A percentile compares a stretch with the other conserved stretches of the same genome.
Evolutionary conservation across 2,888 invertebrate species (phyloP).

Genomic region (Ophraella communa): DNA sequence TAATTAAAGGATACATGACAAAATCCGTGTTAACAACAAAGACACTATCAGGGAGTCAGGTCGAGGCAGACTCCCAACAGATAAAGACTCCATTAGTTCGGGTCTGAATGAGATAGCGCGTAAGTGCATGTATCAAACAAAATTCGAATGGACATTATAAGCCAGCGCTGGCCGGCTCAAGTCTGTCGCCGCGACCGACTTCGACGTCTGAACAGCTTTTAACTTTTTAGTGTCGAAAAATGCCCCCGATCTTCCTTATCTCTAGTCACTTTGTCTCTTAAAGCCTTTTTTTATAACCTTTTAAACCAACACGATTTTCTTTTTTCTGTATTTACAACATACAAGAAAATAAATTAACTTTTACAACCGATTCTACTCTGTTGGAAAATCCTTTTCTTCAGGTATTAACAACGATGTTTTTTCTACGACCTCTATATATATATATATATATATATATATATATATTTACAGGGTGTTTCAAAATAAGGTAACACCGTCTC

Average conservation of each 20-base stretch:
- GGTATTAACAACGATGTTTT: too few species aligned
- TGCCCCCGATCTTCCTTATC: constrained; percentile 43
- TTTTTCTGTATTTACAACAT: too few species aligned
- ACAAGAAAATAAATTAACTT: too few species aligned
- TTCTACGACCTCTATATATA: too few species aligned
- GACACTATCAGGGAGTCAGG: constrained; percentile 51
- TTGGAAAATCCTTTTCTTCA: too few species aligned
- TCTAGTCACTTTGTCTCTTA: constrained; percentile 35
- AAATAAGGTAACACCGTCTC: too few species aligned
- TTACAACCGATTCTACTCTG: too few species aligned
- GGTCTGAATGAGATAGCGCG: constrained; percentile 54
- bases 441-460: too few species aligned
- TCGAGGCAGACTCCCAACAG: constrained; percentile 45
- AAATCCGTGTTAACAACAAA: constrained; percentile 44
- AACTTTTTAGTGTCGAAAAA: constrained; percentile 47
- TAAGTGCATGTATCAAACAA: constrained; percentile 56
- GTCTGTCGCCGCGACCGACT: constrained; percentile 51
- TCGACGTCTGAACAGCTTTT: constrained; percentile 47
- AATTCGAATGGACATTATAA: constrained; percentile 48
- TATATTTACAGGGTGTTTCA: too few species aligned
- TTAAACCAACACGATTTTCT: too few species aligned
- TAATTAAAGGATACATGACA: constrained; percentile 45
- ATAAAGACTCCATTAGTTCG: constrained; percentile 58
- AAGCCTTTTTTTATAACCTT: constrained; percentile 32
- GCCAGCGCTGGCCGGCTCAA: too few species aligned